These are phyloP conservation scores for Tiphia femorata DNA, from an alignment of 2,888 invertebrate genomes.

Conservation along the genomic window DNA sequence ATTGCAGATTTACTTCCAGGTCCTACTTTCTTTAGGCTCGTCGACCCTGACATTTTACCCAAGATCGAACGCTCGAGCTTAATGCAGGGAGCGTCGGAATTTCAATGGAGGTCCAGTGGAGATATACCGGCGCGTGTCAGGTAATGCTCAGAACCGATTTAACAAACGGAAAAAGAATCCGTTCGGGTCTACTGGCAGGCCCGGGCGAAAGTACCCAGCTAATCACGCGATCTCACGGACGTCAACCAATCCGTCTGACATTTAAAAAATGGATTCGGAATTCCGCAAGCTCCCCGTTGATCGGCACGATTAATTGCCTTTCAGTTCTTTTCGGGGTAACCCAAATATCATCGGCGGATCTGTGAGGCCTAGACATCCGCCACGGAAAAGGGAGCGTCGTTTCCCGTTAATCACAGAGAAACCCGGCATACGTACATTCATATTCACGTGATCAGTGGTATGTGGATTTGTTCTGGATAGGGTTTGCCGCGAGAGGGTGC, in stretches of 20 bases:
- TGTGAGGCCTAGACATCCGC: no score
- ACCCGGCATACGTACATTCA: slow-evolving; percentile 41
- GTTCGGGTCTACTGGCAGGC: not conserved
- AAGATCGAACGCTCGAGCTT: no score
- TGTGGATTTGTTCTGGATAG: slow-evolving; percentile 44
- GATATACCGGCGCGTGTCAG: no score
- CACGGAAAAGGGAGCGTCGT: not conserved
- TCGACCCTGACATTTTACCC: no score
- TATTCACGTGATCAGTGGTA: slow-evolving; percentile 46
- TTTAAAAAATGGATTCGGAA: slow-evolving; percentile 21
- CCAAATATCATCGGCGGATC: slow-evolving; percentile 19
- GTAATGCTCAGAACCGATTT: no score
- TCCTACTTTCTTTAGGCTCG: no score
- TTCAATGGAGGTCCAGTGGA: no score
- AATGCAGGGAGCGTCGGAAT: no score
- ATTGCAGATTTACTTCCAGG: no score
- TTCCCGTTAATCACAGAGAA: slow-evolving; percentile 42
- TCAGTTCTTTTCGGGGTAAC: slow-evolving; percentile 11
- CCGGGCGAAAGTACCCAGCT: slow-evolving; percentile 12
- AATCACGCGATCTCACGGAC: slow-evolving; percentile 23
- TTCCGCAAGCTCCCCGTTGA: slow-evolving; percentile 12
- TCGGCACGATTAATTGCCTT: slow-evolving; percentile 30
- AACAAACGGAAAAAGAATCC: slow-evolving; percentile 2
- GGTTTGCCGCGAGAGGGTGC: slow-evolving; percentile 29
- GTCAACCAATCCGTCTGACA: slow-evolving; percentile 14